Percentiles rank a stretch among this genome's conserved stretches.
These are phyloP conservation scores for Chloroceryle amazona DNA, from an alignment of 2,797 vertebrate species.

Conservation along the genomic window DNA sequence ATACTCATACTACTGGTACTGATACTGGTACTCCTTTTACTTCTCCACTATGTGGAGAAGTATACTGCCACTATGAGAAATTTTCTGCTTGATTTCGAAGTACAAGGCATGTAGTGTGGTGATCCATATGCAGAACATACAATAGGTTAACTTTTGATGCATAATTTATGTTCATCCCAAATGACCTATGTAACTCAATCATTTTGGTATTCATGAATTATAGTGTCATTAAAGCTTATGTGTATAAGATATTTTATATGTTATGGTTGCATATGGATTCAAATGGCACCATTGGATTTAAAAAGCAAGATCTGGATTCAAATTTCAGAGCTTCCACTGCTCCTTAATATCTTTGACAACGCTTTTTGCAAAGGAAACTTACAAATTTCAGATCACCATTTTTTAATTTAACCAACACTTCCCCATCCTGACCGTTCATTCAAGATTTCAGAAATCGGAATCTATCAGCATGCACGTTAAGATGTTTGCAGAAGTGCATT, in stretches of 20 bases:
- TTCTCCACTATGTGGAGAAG: not conserved
- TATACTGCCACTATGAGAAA: not conserved
- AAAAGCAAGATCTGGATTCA: not conserved
- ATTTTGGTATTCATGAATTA: constrained; percentile 12
- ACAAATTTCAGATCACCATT: not conserved
- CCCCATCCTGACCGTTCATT: rapidly evolving
- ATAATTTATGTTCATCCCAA: constrained; percentile 47
- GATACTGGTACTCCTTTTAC: too few species aligned
- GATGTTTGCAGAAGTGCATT: not conserved
- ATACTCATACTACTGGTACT: not conserved
- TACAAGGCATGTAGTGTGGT: not conserved
- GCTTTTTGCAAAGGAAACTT: not conserved
- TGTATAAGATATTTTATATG: not conserved
- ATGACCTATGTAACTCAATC: constrained; percentile 8
- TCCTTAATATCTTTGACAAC: not conserved
- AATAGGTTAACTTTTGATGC: constrained; percentile 31
- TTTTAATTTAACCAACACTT: not conserved
- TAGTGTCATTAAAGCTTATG: not conserved
- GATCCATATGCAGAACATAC: not conserved
- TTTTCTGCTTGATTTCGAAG: not conserved
- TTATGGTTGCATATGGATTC: not conserved
- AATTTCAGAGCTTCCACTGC: not conserved
- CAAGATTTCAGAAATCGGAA: not conserved
- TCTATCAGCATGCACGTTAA: not conserved
- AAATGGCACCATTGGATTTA: not conserved